Evolutionary conservation across 1,140 invertebrate species (phyloP).

Genomic region (Maniola jurtina): DNA sequence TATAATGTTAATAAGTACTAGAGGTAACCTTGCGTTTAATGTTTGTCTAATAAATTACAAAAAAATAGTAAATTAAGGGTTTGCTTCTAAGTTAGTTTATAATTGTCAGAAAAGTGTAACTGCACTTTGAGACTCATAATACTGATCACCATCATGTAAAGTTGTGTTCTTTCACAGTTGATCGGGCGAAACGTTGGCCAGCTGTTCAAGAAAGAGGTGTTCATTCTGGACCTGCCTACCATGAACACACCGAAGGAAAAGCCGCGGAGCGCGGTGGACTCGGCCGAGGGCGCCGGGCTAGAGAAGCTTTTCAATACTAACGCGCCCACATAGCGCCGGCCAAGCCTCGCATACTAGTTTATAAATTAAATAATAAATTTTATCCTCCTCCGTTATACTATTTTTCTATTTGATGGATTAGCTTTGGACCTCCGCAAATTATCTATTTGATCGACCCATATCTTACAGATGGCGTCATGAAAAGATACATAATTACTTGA

Average conservation of each 20-base stretch:
- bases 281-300: constrained; percentile 70
- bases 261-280: constrained; percentile 69
- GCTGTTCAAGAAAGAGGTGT: constrained; percentile 91
- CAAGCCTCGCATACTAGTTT: constrained; percentile 11
- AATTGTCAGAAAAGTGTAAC: too few species aligned
- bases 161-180: constrained; percentile 75
- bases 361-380: constrained; percentile 15
- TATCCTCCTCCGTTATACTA: neutral
- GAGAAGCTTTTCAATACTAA: constrained; percentile 73
- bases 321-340: constrained; percentile 51
- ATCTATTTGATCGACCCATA: too few species aligned
- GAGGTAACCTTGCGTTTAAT: too few species aligned
- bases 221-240: constrained; percentile 89
- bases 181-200: constrained; percentile 90
- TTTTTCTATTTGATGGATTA: neutral
- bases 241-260: constrained; percentile 78
- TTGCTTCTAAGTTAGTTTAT: too few species aligned
- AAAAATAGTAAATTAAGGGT: too few species aligned
- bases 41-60: too few species aligned
- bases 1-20: too few species aligned
- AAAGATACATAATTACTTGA: too few species aligned
- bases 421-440: too few species aligned
- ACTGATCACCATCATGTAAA: too few species aligned
- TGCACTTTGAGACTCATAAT: too few species aligned
- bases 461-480: neutral